phyloP scores from a whole-genome alignment of 2,797 vertebrate species.

The Amblyopsis hoosieri region DNA sequence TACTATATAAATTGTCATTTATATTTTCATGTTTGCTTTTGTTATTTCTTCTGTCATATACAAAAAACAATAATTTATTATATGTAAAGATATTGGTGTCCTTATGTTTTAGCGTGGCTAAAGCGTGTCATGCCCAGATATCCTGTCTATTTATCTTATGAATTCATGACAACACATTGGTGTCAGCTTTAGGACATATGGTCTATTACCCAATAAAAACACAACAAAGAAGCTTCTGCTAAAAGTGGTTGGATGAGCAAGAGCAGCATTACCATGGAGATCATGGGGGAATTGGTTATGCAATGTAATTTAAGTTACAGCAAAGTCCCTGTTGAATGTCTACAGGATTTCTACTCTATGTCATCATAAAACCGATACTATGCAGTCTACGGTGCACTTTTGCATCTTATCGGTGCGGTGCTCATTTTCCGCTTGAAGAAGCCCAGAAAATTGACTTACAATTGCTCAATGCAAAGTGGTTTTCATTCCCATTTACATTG shows the following conservation, averaged over 20 bases:
- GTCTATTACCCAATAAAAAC: conserved; percentile 50
- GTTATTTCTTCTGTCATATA: conserved; percentile 19
- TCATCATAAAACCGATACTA: conserved; percentile 69
- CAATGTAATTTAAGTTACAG: conserved; percentile 37
- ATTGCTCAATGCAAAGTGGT: conserved; percentile 75
- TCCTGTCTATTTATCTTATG: conserved; percentile 53
- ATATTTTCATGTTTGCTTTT: conserved; percentile 43
- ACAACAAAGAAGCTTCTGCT: conserved; percentile 47
- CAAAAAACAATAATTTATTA: too few relatives aligned
- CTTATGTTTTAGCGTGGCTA: conserved; percentile 21
- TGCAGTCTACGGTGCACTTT: conserved; percentile 56
- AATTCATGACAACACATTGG: conserved; percentile 46
- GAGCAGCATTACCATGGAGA: conserved; percentile 36
- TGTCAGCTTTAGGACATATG: conserved; percentile 37
- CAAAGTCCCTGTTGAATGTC: conserved; percentile 39
- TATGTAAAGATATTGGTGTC: too few relatives aligned
- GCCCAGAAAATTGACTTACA: conserved; percentile 77
- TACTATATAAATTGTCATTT: too few relatives aligned
- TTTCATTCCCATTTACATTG: conserved; percentile 60
- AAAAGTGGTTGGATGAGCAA: conserved; percentile 43
- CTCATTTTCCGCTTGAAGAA: conserved; percentile 79
- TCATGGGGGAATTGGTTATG: conserved; percentile 57
- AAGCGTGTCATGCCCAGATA: conserved; percentile 41
- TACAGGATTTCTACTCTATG: conserved; percentile 65
- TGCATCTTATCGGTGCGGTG: conserved; percentile 68